A percentile compares a stretch with the other conserved stretches of the same genome.
These are phyloP conservation scores for Monopterus albus DNA, from an alignment of 2,113 vertebrate genomes.

Conservation along the genomic window DNA sequence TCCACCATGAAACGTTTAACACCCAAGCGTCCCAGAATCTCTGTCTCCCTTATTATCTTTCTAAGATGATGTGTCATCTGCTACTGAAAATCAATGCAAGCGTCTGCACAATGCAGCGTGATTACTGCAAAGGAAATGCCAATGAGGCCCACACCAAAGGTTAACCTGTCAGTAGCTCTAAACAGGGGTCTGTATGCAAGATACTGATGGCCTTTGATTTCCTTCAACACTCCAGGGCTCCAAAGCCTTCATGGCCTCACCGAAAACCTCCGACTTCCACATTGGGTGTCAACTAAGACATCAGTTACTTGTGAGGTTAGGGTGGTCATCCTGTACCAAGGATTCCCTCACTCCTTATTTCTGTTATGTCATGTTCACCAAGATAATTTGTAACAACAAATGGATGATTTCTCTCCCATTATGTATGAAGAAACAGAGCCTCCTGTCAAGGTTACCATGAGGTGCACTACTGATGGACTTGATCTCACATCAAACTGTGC, in stretches of 20 bases:
- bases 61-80: conserved; percentile 38
- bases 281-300: conserved; percentile 20
- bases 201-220: conserved; percentile 69
- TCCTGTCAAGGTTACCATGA: conserved; percentile 57
- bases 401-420: conserved; percentile 7
- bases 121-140: conserved; percentile 69
- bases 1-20: conserved; percentile 4
- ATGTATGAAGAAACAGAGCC: conserved; percentile 13
- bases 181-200: conserved; percentile 62
- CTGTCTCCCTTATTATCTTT: conserved; percentile 9
- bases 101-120: conserved; percentile 29
- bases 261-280: conserved; percentile 43
- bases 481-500: conserved; percentile 59
- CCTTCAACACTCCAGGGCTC: conserved; percentile 63
- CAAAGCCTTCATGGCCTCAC: conserved; percentile 56
- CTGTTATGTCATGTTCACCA: conserved; percentile 9
- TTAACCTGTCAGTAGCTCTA: conserved; percentile 78
- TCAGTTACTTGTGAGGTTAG: conserved; percentile 18
- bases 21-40: not conserved
- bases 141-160: conserved; percentile 76
- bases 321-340: not conserved
- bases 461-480: conserved; percentile 64
- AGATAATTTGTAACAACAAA: conserved; percentile 44
- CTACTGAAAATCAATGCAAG: conserved; percentile 60
- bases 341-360: conserved; percentile 1